Base-by-base conservation (phyloP, 1,140 invertebrate species). In the Megalopta genalis region DNA sequence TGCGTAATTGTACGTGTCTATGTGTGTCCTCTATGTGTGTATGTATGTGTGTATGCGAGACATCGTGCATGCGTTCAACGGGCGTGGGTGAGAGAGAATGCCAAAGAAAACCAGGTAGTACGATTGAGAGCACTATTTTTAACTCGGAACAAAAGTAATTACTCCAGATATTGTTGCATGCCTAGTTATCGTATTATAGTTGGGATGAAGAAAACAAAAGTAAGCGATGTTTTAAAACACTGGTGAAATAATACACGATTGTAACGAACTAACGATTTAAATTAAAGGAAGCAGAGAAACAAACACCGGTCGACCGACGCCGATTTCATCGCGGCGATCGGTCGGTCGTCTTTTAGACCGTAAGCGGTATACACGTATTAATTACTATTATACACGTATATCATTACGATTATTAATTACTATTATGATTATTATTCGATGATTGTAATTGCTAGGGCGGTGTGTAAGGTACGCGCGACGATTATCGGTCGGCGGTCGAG, bases 161-260 rank as follows among this genome's bases (percentile, higher is more conserved):
- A 89, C 88, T 92, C 87, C 87, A 86, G 75, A 80, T 90, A 93
- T 91, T 91, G 91, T 92, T 92, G 91, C 92, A 92, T 93, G 92
- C 90, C 87, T 92, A 92, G 88, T 90, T 91, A 90, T 89, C 86
- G 85, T 91, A 88, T 91, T 89, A 85, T 82, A 79, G 84, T 54
- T 59, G 74, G 32, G 32, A 70, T n/a, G 54, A 54, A 46, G 42
- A 46, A 46, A 46, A 14, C 42, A 57, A 46, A 46, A 46, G 10
- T 14, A 57, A 46, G 69, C 74, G 79, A 80, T 81, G 27, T 62
- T 77, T 77, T 77, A 76, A 57, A 32, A 77, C 68, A 52, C 60
- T 64, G 60, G 60, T 23, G 46, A 49, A 62, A 16, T 60, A 69
- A 62, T 69, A 62, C 66, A 68, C 64, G 65, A 77, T 70, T 77